A percentile compares a stretch with the other conserved stretches of the same genome.
Evolutionary conservation across 1,140 invertebrate genomes (phyloP).

Genomic region (Aphis gossypii): DNA sequence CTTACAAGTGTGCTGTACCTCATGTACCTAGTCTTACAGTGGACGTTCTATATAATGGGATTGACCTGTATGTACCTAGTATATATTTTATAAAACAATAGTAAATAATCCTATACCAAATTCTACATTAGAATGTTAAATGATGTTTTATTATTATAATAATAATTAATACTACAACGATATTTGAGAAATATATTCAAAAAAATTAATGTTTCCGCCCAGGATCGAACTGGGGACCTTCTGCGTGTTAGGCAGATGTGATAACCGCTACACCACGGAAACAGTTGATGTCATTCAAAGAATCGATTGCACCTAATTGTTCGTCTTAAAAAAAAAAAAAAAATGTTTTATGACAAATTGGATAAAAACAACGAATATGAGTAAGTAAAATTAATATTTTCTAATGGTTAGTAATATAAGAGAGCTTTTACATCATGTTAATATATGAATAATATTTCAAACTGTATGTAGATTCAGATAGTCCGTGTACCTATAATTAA

Average conservation of each 20-base stretch:
- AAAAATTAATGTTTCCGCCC: slow-evolving; percentile 62
- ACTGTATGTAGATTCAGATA: background rate
- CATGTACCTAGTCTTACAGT: no score
- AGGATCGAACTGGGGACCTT: slow-evolving; percentile 64
- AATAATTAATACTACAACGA: background rate
- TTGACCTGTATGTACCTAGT: background rate
- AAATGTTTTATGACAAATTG: background rate
- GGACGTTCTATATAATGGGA: background rate
- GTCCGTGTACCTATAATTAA: background rate
- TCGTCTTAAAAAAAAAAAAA: background rate
- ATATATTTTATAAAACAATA: background rate
- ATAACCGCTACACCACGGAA: slow-evolving; percentile 64
- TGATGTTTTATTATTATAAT: background rate
- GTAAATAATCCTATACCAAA: background rate
- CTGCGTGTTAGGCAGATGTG: slow-evolving; percentile 64
- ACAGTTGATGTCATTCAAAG: background rate
- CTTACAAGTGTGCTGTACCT: no score
- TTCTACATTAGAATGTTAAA: background rate
- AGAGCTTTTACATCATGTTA: background rate
- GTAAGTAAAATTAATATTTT: background rate
- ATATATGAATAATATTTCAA: background rate
- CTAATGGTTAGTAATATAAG: background rate
- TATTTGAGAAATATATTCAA: background rate
- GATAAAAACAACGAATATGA: background rate
- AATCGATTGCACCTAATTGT: background rate